Evolutionary conservation across 35 echinoderm and acorn worm species (phyloP), one percentile per base, ranked within the genome.

Genomic region (Acanthaster planci): DNA sequence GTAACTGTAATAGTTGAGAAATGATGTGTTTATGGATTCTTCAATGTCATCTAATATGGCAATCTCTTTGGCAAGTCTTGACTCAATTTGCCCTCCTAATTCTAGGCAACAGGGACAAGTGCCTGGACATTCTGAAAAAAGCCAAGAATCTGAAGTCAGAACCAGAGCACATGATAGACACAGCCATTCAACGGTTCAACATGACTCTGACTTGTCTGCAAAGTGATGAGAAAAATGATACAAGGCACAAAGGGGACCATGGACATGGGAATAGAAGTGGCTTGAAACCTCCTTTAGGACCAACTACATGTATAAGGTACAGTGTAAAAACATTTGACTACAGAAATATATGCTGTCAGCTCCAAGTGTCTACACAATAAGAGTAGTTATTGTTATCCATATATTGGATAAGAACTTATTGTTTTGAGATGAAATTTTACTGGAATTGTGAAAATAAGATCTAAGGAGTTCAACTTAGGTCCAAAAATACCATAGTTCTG

Each of bases 121-220:
- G 86, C 58, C n/a, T 93, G n/a, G 77, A 58, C 56, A 93, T 93
- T 54, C 55, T 93, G 54, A 83, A 85, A 52, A 93, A 93, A 80
- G 91, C 80, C 4, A 37, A 64, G 37, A 67, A 67, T 14, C 37
- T 93, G 16, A 72, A 75, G 22, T 23, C 72, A 34, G 79, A 93
- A 54, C 50, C 56, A 0, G 53, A 55, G 21, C 40, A 81, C 7
- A 81, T 81, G 68, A 38, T 93, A 10, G 40, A 21, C 1, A 80
- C 77, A 81, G 91, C 91, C 15, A 10, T 93, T 1, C 29, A 76
- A 18, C 58, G 75, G 44, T 58, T 72, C 27, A 68, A 68, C 42
- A 29, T 60, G 21, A 86, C 86, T 39, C 8, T 58, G 38, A 55
- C 64, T 55, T 60, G 2, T 51, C 76, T 77, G 68, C 64, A 72